Percentiles rank a stretch among this genome's conserved stretches.
phyloP scores from a whole-genome alignment of 37 sponge, comb jelly and placozoan species.

The Diacarnus erythraeanus region DNA sequence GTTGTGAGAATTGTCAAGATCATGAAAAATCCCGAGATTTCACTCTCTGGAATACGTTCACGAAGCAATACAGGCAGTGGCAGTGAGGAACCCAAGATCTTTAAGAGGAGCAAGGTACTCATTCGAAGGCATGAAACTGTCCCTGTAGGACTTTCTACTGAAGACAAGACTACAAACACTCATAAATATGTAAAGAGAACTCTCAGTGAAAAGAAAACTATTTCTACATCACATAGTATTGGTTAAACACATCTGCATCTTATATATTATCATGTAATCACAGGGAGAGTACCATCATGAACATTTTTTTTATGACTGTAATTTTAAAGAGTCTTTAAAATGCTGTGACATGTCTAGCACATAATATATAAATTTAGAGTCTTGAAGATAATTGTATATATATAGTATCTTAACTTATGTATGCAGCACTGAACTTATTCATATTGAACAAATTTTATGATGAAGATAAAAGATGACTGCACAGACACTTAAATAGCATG shows the following conservation, averaged over 20 bases:
- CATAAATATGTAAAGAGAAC: background rate
- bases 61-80: background rate
- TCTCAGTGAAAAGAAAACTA: background rate
- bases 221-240: background rate
- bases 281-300: no score
- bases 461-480: no score
- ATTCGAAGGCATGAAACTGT: conserved; percentile 3
- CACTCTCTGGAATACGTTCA: background rate
- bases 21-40: background rate
- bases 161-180: background rate
- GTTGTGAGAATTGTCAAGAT: conserved; percentile 41
- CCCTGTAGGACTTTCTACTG: background rate
- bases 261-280: background rate
- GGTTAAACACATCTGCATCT: background rate
- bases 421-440: no score
- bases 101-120: background rate
- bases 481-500: no score
- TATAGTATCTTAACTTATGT: no score
- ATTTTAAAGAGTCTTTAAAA: no score
- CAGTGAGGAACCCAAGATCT: background rate
- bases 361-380: no score
- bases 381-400: no score
- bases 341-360: no score
- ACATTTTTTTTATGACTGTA: no score
- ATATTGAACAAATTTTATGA: no score